Conservation (phyloP, 2,888 invertebrate genomes). For the Buathra laborator region DNA sequence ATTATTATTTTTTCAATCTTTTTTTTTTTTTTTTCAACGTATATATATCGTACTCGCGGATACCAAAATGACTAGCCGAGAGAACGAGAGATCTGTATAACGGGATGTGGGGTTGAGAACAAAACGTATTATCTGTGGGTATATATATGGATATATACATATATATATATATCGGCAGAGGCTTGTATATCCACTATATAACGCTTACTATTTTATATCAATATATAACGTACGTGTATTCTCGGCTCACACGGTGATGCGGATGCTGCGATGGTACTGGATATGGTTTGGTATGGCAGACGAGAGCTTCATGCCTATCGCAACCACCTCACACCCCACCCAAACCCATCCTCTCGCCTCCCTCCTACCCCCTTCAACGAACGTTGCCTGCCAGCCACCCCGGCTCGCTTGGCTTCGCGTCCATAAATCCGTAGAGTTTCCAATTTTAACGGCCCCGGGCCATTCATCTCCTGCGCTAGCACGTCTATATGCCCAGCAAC, state of each 20-base stretch:
- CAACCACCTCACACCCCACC: conserved; percentile 39
- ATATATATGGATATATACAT: neutral
- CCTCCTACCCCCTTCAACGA: conserved; percentile 1
- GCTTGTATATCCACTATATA: neutral
- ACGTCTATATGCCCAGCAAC: conserved; percentile 47
- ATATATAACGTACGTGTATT: conserved; percentile 41
- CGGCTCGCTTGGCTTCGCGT: conserved; percentile 65
- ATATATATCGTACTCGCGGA: too few relatives aligned
- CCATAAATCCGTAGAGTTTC: conserved; percentile 76
- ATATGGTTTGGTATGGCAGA: conserved; percentile 57
- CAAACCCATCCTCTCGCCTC: neutral
- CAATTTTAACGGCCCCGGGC: conserved; percentile 75
- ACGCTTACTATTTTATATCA: conserved; percentile 49
- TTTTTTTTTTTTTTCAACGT: neutral
- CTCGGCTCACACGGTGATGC: conserved; percentile 9
- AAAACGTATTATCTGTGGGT: neutral
- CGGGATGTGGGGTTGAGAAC: neutral
- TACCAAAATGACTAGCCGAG: conserved; percentile 2
- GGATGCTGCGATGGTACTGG: conserved; percentile 49
- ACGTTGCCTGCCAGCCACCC: conserved; percentile 56
- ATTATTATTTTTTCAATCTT: neutral
- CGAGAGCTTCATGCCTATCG: conserved; percentile 65
- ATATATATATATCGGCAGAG: neutral
- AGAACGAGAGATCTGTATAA: neutral
- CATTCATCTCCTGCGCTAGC: conserved; percentile 72